Percentiles rank a stretch among this genome's conserved stretches.
These are phyloP conservation scores for Cetonia aurata DNA, from an alignment of 2,888 invertebrate species.

Conservation along the genomic window DNA sequence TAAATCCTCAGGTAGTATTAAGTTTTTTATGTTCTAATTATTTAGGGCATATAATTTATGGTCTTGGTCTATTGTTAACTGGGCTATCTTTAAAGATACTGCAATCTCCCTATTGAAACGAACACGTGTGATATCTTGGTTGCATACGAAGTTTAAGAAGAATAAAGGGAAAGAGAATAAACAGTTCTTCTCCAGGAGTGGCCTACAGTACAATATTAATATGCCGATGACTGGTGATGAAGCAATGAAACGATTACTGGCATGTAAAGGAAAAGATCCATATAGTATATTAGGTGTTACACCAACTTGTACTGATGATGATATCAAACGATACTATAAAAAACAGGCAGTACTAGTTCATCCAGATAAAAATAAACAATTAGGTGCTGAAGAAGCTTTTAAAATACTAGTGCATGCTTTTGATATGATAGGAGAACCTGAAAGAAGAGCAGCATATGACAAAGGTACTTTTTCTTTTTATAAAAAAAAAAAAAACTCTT, in stretches of 20 bases:
- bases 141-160: constrained; percentile 63
- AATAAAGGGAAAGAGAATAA: constrained; percentile 64
- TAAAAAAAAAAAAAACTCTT: no score
- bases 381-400: constrained; percentile 96
- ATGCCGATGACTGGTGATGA: constrained; percentile 93
- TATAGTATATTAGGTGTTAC: constrained; percentile 84
- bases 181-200: constrained; percentile 67
- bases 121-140: constrained; percentile 61
- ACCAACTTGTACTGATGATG: constrained; percentile 90
- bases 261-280: constrained; percentile 96
- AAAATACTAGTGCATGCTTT: constrained; percentile 96
- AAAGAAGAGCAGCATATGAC: constrained; percentile 68
- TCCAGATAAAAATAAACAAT: constrained; percentile 95
- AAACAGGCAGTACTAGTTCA: constrained; percentile 94
- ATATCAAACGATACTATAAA: constrained; percentile 94
- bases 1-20: not conserved
- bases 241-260: constrained; percentile 92
- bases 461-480: constrained; percentile 59
- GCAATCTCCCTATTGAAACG: constrained; percentile 57
- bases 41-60: constrained; percentile 59
- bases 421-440: constrained; percentile 93
- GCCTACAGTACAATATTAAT: constrained; percentile 79
- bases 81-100: constrained; percentile 58
- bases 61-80: constrained; percentile 59
- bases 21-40: constrained; percentile 35